phyloP scores from a whole-genome alignment of 92 coral and sea anemone species.

The Galaxea fascicularis region DNA sequence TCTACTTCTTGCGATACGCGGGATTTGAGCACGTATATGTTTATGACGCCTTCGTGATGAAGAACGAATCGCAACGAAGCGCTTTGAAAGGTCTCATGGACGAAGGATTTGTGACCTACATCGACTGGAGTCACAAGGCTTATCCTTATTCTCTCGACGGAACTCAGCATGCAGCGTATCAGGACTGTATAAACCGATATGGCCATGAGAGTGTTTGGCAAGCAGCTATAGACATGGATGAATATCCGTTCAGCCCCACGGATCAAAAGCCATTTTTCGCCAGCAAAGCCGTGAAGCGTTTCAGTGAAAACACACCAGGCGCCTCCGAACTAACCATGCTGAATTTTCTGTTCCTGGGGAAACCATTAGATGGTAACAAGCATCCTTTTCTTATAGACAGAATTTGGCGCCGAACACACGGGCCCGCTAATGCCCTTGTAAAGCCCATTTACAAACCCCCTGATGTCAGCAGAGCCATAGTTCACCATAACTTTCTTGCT shows the following conservation, averaged over 20 bases:
- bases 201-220: constrained; percentile 56
- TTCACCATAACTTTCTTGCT: constrained; percentile 57
- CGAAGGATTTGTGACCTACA: constrained; percentile 73
- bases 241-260: constrained; percentile 64
- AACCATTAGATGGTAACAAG: constrained; percentile 59
- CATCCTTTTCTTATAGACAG: constrained; percentile 70
- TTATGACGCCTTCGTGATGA: constrained; percentile 69
- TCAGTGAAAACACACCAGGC: constrained; percentile 11
- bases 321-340: constrained; percentile 66
- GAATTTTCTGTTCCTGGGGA: constrained; percentile 73
- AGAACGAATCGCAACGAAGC: constrained; percentile 63
- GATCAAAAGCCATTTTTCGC: constrained; percentile 48
- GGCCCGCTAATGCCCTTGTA: constrained; percentile 60
- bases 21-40: constrained; percentile 71
- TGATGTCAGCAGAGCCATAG: constrained; percentile 21
- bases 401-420: constrained; percentile 63
- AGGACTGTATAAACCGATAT: constrained; percentile 50
- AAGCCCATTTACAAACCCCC: constrained; percentile 69
- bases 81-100: constrained; percentile 55
- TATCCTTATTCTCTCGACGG: constrained; percentile 68
- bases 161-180: constrained; percentile 71
- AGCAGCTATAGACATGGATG: constrained; percentile 70
- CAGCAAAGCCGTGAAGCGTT: constrained; percentile 29
- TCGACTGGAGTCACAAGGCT: constrained; percentile 70
- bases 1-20: constrained; percentile 65